Base-by-base conservation (phyloP, 2,888 invertebrate species). In the Acanthacorydalis orientalis region DNA sequence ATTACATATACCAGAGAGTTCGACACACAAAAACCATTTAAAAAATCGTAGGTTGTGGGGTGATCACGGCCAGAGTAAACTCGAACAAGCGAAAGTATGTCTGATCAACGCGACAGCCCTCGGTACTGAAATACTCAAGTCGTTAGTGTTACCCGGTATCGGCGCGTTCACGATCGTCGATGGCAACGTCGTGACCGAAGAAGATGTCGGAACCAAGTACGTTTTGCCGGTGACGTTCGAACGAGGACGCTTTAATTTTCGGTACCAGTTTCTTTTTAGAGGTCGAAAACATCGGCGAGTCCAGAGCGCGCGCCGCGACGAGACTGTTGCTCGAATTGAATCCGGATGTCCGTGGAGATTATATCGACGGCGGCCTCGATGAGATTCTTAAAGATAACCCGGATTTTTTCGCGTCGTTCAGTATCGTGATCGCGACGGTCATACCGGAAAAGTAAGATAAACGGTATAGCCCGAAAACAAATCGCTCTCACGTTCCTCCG, bases 41-140 rank as follows among this genome's bases (percentile, higher is more conserved):
- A 11, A 10, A 9, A 32, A 46, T 53, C 51, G 2, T 56, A 87
- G 91, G 60, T 73, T 99, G 57, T 99, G 98, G 98, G 97, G 97
- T 52, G 97, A 98, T 63, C 93, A 96, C 68, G 98, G 98, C 0
- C 98, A 98, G 68, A 68, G 75, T 52, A 75, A 86, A 4, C 70
- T 98, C 49, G 96, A 97, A 72, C 75, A 76, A 52, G 83, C 93
- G 12, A 85, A 88, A 63, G 80, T 97, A 55, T 97, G 96, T 63
- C 65, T 98, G 23, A 83, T 98, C 53, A 93, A 95, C 67, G 95
- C 92, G 1, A 89, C 85, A 39, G 89, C 88, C 7, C 72, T 91
- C 43, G 96, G 96, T 11, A 93, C 96, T 23, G 98, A 98, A 72
- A 80, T 89, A 49, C 68, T 98, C 31, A 98, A 99, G 65, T 90